Percentiles rank a stretch among this genome's conserved stretches.
Evolutionary conservation across 2,113 vertebrate genomes (phyloP).

Genomic region (Chrysochloris asiatica): DNA sequence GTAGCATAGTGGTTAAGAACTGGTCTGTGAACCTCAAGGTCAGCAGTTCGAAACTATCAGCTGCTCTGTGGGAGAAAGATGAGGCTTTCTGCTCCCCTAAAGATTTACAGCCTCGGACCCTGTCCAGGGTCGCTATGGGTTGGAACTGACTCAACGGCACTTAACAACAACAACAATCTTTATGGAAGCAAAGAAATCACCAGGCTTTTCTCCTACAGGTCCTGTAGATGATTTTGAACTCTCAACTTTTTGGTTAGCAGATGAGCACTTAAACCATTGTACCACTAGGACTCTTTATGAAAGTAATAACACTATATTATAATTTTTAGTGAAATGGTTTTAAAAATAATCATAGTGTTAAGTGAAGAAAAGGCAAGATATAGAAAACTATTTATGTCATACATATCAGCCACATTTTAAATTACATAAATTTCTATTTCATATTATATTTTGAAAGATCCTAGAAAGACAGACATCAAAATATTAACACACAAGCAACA

Average conservation of each 20-base stretch:
- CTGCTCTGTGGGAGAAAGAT: too few relatives aligned
- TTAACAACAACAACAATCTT: too few relatives aligned
- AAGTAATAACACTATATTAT: not conserved
- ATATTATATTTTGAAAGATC: constrained; percentile 29
- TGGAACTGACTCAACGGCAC: too few relatives aligned
- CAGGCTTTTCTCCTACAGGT: not conserved
- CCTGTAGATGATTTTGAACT: not conserved
- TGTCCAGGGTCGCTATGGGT: too few relatives aligned
- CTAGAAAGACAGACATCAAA: constrained; percentile 14
- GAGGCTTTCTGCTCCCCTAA: too few relatives aligned
- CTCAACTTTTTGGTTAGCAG: not conserved
- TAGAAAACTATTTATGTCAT: not conserved
- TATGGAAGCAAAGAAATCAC: not conserved
- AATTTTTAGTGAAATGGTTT: constrained; percentile 7
- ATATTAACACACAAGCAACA: not conserved
- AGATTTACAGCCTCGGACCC: too few relatives aligned
- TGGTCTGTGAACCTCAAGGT: too few relatives aligned
- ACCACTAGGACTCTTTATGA: not conserved
- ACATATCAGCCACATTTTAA: constrained; percentile 28
- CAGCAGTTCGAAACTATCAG: too few relatives aligned
- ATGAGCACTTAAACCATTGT: not conserved
- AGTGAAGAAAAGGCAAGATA: constrained; percentile 26
- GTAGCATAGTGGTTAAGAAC: too few relatives aligned
- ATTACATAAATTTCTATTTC: constrained; percentile 55
- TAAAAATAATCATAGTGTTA: constrained; percentile 14